phyloP scores from a whole-genome alignment of 2,113 vertebrate genomes.

The Colinus virginianus region DNA sequence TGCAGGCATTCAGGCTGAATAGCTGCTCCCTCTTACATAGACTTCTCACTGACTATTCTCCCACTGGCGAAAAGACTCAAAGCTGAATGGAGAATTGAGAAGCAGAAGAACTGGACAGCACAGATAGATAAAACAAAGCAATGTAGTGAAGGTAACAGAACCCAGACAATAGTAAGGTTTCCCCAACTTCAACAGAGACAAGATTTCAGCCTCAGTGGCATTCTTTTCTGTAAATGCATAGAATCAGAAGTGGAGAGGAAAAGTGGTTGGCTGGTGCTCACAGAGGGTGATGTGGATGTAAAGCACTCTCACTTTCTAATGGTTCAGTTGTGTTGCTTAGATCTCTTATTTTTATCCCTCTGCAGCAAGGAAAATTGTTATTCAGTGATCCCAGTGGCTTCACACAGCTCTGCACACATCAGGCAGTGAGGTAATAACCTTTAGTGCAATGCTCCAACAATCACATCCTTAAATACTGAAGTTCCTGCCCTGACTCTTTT shows the following conservation, averaged over 20 bases:
- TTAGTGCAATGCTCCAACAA: not conserved
- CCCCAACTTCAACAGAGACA: not conserved
- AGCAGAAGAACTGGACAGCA: not conserved
- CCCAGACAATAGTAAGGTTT: not conserved
- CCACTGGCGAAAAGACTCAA: not conserved
- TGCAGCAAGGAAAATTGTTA: not conserved
- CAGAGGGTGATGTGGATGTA: not conserved
- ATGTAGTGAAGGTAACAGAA: not conserved
- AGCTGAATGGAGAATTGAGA: not conserved
- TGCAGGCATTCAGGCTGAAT: constrained; percentile 13
- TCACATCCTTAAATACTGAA: too few species aligned
- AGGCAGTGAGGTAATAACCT: not conserved
- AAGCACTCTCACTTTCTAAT: not conserved
- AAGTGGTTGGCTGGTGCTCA: not conserved
- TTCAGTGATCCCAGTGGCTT: accelerated
- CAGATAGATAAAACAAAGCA: not conserved
- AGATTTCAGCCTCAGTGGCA: not conserved
- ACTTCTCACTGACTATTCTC: not conserved
- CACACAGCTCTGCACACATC: not conserved
- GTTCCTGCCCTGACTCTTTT: not conserved
- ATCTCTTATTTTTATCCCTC: not conserved
- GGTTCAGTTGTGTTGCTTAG: not conserved
- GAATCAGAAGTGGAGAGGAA: not conserved
- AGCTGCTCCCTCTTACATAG: not conserved
- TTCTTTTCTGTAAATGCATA: too few species aligned